These are phyloP conservation scores for Amiota communis DNA, from an alignment of 2,888 invertebrate genomes.

Conservation along the genomic window DNA sequence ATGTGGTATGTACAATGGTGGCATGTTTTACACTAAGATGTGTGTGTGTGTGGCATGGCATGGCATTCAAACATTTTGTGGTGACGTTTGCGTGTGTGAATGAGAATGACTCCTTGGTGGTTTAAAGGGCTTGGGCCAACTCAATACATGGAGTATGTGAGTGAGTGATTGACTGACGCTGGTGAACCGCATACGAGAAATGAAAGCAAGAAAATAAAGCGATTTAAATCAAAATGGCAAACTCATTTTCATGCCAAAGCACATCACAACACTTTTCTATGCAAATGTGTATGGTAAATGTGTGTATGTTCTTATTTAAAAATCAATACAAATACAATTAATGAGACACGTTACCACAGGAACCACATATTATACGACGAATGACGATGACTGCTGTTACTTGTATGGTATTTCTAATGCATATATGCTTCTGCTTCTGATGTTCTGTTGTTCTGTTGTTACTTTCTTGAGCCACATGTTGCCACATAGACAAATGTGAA, in stretches of 20 bases:
- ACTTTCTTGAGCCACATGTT: slow-evolving; percentile 5
- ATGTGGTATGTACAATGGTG: too few species aligned
- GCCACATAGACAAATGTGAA: slow-evolving; percentile 24
- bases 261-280: background rate
- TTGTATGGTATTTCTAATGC: too few species aligned
- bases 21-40: too few species aligned
- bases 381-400: background rate
- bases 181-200: slow-evolving; percentile 17
- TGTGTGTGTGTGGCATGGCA: too few species aligned
- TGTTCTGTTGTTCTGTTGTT: too few species aligned
- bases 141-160: too few species aligned
- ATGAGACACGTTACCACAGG: slow-evolving; percentile 22
- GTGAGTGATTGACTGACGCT: slow-evolving; percentile 2
- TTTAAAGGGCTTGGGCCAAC: too few species aligned
- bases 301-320: slow-evolving; percentile 25
- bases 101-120: too few species aligned
- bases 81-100: too few species aligned
- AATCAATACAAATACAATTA: slow-evolving; percentile 27
- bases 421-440: too few species aligned
- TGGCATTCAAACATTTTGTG: too few species aligned
- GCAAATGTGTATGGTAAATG: slow-evolving; percentile 16
- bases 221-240: slow-evolving; percentile 30
- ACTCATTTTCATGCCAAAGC: slow-evolving; percentile 16
- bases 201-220: slow-evolving; percentile 16
- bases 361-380: slow-evolving; percentile 7